Evolutionary conservation across 2,888 invertebrate species (phyloP), one percentile per base, ranked within the genome.

Genomic region (Ethmia dodecea): DNA sequence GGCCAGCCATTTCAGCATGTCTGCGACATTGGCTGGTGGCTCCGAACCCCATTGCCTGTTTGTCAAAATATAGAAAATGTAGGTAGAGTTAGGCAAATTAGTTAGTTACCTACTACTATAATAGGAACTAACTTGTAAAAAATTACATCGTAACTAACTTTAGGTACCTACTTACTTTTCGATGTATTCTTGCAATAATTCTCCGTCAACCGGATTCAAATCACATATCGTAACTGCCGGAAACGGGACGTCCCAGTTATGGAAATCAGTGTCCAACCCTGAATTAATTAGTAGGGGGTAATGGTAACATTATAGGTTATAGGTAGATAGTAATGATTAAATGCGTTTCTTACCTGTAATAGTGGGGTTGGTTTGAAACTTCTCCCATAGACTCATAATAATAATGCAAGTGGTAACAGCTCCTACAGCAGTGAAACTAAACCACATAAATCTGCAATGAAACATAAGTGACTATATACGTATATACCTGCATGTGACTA

Each of bases 351-450:
- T 52, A 76, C 92, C 92, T 16, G 93, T 94, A 34, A 94, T 92
- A 0, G 94, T 94, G 3, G 94, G 94, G 76, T 93, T 93, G 0
- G 93, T 93, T 81, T 93, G 93, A 67, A 94, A 94, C 66, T 93
- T 94, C 54, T 92, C 91, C 93, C 94, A 93, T 16, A 94, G 80
- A 55, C 92, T 93, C 28, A 91, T 88, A 33, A 94, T 94, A 41
- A 94, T 93, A 26, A 92, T 90, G 43, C 91, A 86, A 0, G 93
- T 92, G 0, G 93, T 90, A 0, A 92, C 88, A 1, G 92, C 88
- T 1, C 94, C 93, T 30, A 88, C 76, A 5, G 89, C 84, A 5
- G 93, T 91, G 54, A 93, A 93, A 51, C 91, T 87, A 58, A 94
- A 93, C 94, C 94, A 94, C 88, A 92, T 90, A 55, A 94, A 90